Base-by-base conservation (phyloP, 2,797 vertebrate species). In the Gambelia wislizenii region DNA sequence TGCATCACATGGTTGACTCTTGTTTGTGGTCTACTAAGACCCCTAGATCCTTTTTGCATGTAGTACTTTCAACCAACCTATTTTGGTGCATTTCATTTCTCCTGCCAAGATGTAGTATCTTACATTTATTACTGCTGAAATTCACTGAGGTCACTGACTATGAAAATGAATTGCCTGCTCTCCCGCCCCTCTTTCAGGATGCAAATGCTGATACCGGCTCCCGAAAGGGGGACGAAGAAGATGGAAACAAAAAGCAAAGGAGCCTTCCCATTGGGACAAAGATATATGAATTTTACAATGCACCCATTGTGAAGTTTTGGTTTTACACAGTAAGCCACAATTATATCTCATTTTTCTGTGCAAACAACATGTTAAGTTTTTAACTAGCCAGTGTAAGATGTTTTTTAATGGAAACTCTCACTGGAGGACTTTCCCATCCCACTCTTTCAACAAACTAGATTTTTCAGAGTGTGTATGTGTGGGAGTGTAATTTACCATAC, bases 301-400 rank as follows among this genome's bases (percentile, higher is more conserved):
- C 99, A 0, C 99, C 99, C 33, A 99, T 99, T 89, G 99, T 99
- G 92, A 99, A 99, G 96, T 99, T 99, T 96, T 99, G 99, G 99
- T 99, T 99, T 95, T 99, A 99, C 95, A 99, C 99, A 1, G 99
- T 99, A 96, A 98, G 98, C 4, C 5, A 36, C 64, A 88, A 20
- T 33, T 5, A 20, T 9, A 33, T 18, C 59, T 13, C 22, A 8
- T 74, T 74, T 64, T 81, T 20, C n/a, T 30, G 13, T 36, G 39
- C 56, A 44, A n/a, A 56, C 14, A 13, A 20, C 13, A 30, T 14
- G n/a, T 72, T 72, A 4, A 30, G 6, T 52, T 69, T 42, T 2
- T 9, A 80, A 36, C 9, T 59, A 25, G 2, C 39, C 49, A 81
- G 36, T 74, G 12, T n/a, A 47, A 16, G 10, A 12, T 14, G 44